These are phyloP conservation scores for Idris sp. DNA, from an alignment of 1,140 invertebrate genomes.

Conservation along the genomic window DNA sequence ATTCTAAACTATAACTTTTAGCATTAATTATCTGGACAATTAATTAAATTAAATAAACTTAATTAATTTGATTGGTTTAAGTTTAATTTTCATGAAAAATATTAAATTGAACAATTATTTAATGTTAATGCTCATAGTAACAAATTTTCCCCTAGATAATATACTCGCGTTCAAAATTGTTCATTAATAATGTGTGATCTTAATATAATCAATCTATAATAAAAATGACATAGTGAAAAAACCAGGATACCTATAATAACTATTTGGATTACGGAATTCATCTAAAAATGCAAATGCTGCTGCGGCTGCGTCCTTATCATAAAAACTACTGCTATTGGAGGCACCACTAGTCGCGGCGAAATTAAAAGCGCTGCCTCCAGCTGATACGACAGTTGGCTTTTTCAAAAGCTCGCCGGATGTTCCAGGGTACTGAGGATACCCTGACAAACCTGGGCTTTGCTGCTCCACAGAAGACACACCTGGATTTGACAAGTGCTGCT, in stretches of 20 bases:
- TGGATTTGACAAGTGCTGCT: constrained; percentile 46
- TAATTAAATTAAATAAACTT: too few species aligned
- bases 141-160: too few species aligned
- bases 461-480: constrained; percentile 53
- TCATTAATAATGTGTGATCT: too few species aligned
- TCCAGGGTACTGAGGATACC: constrained; percentile 67
- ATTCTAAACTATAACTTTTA: too few species aligned
- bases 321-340: constrained; percentile 69
- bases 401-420: constrained; percentile 64
- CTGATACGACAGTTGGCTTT: constrained; percentile 66
- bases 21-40: too few species aligned
- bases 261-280: constrained; percentile 74
- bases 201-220: too few species aligned
- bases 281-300: constrained; percentile 74
- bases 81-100: too few species aligned
- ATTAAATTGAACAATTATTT: too few species aligned
- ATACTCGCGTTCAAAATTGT: too few species aligned
- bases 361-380: constrained; percentile 73
- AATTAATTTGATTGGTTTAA: too few species aligned
- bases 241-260: constrained; percentile 70
- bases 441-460: constrained; percentile 60
- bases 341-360: constrained; percentile 68
- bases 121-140: too few species aligned
- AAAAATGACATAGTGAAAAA: too few species aligned
- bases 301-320: constrained; percentile 74